Base-by-base conservation (phyloP, 2,113 vertebrate species). In the Orthonyx spaldingii region DNA sequence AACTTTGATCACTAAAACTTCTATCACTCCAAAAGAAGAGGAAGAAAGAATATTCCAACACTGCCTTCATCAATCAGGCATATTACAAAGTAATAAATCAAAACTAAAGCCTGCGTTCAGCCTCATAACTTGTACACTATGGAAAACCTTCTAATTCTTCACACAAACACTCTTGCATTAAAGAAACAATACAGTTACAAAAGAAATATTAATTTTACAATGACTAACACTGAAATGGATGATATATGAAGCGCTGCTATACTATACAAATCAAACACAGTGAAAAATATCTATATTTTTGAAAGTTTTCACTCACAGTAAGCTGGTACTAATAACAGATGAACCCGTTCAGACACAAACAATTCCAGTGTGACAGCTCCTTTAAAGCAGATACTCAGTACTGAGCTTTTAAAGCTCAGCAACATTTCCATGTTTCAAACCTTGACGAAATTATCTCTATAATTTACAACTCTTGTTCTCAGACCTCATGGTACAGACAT, bases 1-100 rank as follows among this genome's bases (percentile, higher is more conserved):
- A 94, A 92, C 94, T 96, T 96, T 95, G 94, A 96, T 92, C 93
- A 47, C 65, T 71, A 27, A 15, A 94, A 87, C 92, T 96, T 93
- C 90, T 92, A 75, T 92, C 80, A 50, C 53, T 84, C 90, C 68
- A 90, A 75, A 78, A 94, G 85, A 19, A 71, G 72, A 92, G 37
- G 93, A 93, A 93, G 85, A 92, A 93, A 90, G 84, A 88, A 49
- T 90, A 94, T 86, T 84, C 93, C 77, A 93, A 65, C 16, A 1
- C 41, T 57, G 90, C 92, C 90, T 93, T 86, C 77, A 93, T 80
- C 79, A 60, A 41, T 92, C 72, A 74, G 41, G 53, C 63, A 57
- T 53, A 96, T 70, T 86, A 84, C 83, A 71, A 47, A 95, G 79
- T 7, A 78, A 90, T 95, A 93, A 93, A 96, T 94, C 85, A 95